phyloP scores from a whole-genome alignment of 2,888 invertebrate genomes.

The Pandemis cinnamomeana region DNA sequence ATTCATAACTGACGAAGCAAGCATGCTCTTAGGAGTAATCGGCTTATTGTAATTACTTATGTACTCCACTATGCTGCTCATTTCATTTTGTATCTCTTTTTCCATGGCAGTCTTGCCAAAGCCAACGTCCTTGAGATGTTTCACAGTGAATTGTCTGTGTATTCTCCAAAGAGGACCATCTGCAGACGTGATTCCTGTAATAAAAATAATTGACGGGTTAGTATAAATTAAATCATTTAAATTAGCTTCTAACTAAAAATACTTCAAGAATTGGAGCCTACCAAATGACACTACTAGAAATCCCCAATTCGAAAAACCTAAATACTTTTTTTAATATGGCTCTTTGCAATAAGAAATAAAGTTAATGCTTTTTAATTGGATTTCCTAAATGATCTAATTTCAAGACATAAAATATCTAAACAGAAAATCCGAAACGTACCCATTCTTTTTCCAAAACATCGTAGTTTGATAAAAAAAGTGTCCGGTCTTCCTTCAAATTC shows the following conservation, averaged over 20 bases:
- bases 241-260: too few species aligned
- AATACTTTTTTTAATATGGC: too few species aligned
- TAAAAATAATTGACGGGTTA: background rate
- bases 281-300: too few species aligned
- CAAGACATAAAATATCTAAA: too few species aligned
- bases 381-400: too few species aligned
- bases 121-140: conserved; percentile 86
- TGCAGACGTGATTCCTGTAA: conserved; percentile 87
- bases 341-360: too few species aligned
- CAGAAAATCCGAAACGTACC: conserved; percentile 72
- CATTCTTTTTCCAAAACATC: conserved; percentile 87
- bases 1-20: conserved; percentile 87
- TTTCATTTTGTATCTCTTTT: conserved; percentile 84
- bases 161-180: conserved; percentile 88
- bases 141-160: conserved; percentile 87
- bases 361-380: too few species aligned
- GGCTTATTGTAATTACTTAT: conserved; percentile 64
- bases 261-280: too few species aligned
- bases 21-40: conserved; percentile 78
- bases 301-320: too few species aligned
- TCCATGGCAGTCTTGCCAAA: conserved; percentile 86
- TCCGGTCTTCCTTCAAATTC: conserved; percentile 89
- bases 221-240: too few species aligned
- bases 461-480: conserved; percentile 87
- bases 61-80: conserved; percentile 77